Evolutionary conservation across 2,888 invertebrate genomes (phyloP).

Genomic region (Drosophila tripunctata): DNA sequence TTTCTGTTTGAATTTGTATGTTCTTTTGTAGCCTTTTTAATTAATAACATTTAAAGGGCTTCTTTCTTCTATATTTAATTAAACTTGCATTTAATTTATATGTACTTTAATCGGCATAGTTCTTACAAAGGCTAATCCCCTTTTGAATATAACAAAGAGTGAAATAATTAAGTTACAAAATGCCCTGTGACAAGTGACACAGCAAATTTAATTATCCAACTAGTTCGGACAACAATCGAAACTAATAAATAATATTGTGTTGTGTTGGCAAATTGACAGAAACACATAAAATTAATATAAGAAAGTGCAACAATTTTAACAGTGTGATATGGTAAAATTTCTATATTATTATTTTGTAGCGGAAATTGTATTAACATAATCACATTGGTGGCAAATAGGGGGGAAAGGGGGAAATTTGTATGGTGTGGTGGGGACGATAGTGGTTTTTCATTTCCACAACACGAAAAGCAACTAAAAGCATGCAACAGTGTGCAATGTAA

Average conservation of each 20-base stretch:
- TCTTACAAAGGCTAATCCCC: constrained; percentile 3
- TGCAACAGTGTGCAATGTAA: constrained; percentile 28
- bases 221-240: constrained; percentile 37
- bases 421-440: too few relatives aligned
- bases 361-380: constrained; percentile 70
- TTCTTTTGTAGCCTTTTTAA: too few relatives aligned
- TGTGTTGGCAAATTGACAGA: constrained; percentile 32
- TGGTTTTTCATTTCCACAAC: not conserved
- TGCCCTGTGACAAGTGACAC: constrained; percentile 6
- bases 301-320: not conserved
- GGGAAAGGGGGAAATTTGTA: not conserved
- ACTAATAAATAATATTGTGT: constrained; percentile 47
- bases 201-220: constrained; percentile 57
- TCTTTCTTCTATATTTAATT: constrained; percentile 17
- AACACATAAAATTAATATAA: not conserved
- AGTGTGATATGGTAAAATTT: not conserved
- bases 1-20: too few relatives aligned
- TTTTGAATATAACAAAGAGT: too few relatives aligned
- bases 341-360: constrained; percentile 52
- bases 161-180: constrained; percentile 42
- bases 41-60: not conserved
- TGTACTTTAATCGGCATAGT: not conserved
- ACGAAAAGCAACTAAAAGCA: constrained; percentile 36
- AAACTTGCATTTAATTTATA: not conserved
- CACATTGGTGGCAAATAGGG: constrained; percentile 32